A percentile compares a stretch with the other conserved stretches of the same genome.
Evolutionary conservation across 2,797 vertebrate species (phyloP).

Genomic region (Sylvia borin): DNA sequence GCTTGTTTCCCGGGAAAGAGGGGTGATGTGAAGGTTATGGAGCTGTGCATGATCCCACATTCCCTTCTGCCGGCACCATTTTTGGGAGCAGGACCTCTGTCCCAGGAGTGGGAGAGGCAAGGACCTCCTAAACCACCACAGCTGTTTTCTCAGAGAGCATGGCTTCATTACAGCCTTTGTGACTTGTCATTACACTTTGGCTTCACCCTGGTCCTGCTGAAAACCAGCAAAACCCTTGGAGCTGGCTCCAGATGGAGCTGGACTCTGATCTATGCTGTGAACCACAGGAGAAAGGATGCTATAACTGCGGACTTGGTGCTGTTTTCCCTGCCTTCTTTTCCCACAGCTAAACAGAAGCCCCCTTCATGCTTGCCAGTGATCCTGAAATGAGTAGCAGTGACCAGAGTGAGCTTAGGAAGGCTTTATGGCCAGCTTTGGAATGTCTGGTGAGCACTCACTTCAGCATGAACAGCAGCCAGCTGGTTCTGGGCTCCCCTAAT

Average conservation of each 20-base stretch:
- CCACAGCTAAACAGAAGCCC: constrained; percentile 18
- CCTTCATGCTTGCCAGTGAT: neutral
- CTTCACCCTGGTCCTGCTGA: neutral
- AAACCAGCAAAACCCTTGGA: constrained; percentile 9
- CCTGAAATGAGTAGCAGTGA: constrained; percentile 1
- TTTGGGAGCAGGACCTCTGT: neutral
- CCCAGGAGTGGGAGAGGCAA: neutral
- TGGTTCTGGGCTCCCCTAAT: constrained; percentile 46
- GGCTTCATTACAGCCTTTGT: neutral
- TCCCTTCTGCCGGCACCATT: neutral
- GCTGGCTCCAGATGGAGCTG: neutral
- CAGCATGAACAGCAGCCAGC: neutral
- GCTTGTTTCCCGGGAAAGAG: neutral
- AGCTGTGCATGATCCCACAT: neutral
- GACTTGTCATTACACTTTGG: neutral
- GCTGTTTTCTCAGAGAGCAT: neutral
- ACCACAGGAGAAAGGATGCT: neutral
- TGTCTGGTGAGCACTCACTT: neutral
- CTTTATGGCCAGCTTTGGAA: constrained; percentile 34
- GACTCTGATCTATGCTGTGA: neutral
- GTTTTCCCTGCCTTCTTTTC: neutral
- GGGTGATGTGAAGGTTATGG: neutral
- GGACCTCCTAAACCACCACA: neutral
- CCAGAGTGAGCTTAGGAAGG: neutral
- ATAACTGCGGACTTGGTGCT: neutral